Conservation (phyloP, 1,140 invertebrate genomes). For the Whitmania pigra region DNA sequence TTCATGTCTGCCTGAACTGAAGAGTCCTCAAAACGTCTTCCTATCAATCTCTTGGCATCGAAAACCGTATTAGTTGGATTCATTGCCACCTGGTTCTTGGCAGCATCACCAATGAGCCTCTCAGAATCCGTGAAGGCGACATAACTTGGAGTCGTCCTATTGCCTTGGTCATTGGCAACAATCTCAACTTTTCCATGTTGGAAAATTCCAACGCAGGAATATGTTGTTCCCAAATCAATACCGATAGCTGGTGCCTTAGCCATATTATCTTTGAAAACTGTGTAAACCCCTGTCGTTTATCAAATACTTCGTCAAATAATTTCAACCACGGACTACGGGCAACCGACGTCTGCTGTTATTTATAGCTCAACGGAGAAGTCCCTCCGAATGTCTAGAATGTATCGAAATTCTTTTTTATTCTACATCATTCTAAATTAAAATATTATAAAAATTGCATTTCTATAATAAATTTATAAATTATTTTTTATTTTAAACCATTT, state of each 20-base stretch:
- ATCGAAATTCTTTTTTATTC: no score
- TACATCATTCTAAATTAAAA: no score
- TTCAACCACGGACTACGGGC: no score
- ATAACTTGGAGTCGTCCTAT: constrained; percentile 77
- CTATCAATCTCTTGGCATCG: constrained; percentile 64
- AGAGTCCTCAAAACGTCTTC: constrained; percentile 59
- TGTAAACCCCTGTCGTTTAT: no score
- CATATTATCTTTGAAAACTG: neutral
- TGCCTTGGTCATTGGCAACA: constrained; percentile 81
- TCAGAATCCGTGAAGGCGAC: constrained; percentile 81
- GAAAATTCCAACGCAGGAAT: constrained; percentile 47
- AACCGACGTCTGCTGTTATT: no score
- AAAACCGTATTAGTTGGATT: constrained; percentile 93
- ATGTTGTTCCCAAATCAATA: constrained; percentile 49
- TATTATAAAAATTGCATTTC: no score
- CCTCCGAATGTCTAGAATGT: no score
- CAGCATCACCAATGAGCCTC: constrained; percentile 66
- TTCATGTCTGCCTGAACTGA: constrained; percentile 55
- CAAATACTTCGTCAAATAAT: no score
- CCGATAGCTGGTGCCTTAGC: constrained; percentile 41
- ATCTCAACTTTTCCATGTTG: constrained; percentile 73
- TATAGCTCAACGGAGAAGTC: no score
- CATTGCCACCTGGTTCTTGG: constrained; percentile 56
- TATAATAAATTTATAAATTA: no score
- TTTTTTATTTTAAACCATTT: no score